These are phyloP conservation scores for Leucophenga maculata DNA, from an alignment of 2,888 invertebrate species.

Conservation along the genomic window DNA sequence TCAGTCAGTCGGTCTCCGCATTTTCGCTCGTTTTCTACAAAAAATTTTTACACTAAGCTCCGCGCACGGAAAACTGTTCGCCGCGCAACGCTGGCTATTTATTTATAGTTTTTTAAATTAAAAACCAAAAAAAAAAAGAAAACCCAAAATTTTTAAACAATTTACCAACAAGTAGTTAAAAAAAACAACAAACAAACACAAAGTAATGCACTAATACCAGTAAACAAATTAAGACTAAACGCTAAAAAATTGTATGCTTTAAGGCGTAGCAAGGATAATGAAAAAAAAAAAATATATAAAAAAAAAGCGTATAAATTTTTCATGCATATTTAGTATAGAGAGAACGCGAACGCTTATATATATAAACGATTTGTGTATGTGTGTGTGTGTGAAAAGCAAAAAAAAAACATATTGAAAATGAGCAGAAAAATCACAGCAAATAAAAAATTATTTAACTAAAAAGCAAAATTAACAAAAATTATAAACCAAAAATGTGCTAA, in stretches of 20 bases:
- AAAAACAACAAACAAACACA: no score
- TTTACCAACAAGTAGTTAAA: conserved; percentile 11
- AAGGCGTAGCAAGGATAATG: conserved; percentile 53
- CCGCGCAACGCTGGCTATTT: conserved; percentile 51
- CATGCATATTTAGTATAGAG: conserved; percentile 55
- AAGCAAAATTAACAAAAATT: no score
- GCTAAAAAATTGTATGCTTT: conserved; percentile 12
- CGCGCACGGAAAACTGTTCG: conserved; percentile 56
- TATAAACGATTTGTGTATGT: background rate
- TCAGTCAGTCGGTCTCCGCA: conserved; percentile 69
- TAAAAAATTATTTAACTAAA: background rate
- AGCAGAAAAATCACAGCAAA: conserved; percentile 36
- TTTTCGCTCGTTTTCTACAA: conserved; percentile 62
- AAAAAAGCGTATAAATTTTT: conserved; percentile 45
- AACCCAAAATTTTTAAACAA: conserved; percentile 37
- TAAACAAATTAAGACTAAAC: conserved; percentile 15
- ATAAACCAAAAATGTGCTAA: no score
- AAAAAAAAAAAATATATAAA: conserved; percentile 28
- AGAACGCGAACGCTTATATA: conserved; percentile 25
- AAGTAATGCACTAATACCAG: background rate
- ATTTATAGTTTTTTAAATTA: conserved; percentile 45
- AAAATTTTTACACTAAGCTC: conserved; percentile 33
- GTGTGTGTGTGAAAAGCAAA: conserved; percentile 32
- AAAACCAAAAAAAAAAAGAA: conserved; percentile 26
- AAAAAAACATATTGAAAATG: conserved; percentile 43